Percentiles rank a stretch among this genome's conserved stretches.
These are phyloP conservation scores for Platerodrilus igneus DNA, from an alignment of 2,888 invertebrate genomes.

Conservation along the genomic window DNA sequence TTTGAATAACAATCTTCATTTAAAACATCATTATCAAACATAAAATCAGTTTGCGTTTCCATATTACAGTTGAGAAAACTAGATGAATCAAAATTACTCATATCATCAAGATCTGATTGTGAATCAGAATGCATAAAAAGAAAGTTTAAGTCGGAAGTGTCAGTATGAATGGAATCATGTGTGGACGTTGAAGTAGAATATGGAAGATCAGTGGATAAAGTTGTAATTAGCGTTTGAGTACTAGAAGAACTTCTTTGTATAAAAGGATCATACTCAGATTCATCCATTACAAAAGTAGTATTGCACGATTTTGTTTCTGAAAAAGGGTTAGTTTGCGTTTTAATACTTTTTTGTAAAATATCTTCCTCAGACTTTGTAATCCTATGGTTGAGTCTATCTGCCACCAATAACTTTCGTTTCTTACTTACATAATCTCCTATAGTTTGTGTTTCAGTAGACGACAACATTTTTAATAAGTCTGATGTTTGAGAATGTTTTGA, in stretches of 20 bases:
- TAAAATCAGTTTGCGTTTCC: constrained; percentile 59
- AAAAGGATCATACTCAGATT: constrained; percentile 31
- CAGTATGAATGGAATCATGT: constrained; percentile 36
- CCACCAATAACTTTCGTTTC: constrained; percentile 28
- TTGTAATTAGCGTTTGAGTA: constrained; percentile 40
- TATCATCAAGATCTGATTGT: constrained; percentile 31
- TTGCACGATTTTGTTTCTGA: constrained; percentile 40
- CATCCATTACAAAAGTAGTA: constrained; percentile 38
- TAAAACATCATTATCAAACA: constrained; percentile 41
- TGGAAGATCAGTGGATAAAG: constrained; percentile 23
- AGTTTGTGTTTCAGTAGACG: constrained; percentile 47
- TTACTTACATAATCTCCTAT: constrained; percentile 38
- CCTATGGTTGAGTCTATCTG: constrained; percentile 16
- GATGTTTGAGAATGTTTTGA: constrained; percentile 37
- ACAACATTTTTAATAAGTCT: constrained; percentile 17
- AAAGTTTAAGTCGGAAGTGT: constrained; percentile 36
- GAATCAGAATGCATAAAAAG: constrained; percentile 31
- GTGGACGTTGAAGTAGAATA: constrained; percentile 31
- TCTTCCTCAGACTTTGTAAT: constrained; percentile 14
- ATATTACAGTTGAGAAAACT: constrained; percentile 51
- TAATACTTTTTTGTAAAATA: constrained; percentile 27
- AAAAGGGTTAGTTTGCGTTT: constrained; percentile 34
- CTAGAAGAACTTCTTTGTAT: constrained; percentile 36
- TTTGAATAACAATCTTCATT: constrained; percentile 41
- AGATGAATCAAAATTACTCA: constrained; percentile 35